Evolutionary conservation across 2,888 invertebrate species (phyloP), one percentile per base, ranked within the genome.

Genomic region (Ophion ventricosus): DNA sequence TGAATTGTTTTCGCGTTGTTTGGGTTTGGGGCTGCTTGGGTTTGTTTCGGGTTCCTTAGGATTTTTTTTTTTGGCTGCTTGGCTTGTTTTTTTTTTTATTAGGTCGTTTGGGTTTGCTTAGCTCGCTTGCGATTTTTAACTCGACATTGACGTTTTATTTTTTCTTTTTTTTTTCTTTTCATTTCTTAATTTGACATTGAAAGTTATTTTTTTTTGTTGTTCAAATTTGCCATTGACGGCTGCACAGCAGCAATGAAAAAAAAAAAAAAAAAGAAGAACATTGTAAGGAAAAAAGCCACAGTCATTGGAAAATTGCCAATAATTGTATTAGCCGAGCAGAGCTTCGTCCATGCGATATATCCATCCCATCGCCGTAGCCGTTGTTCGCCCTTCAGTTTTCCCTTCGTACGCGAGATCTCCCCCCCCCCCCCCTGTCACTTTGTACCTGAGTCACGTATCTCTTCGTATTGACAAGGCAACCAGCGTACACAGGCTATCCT

Each of bases 361-460:
- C n/a, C 8, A 29, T 25, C 35, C 43, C 26, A 17, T 29, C 5
- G 2, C 2, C 2, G 49, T 17, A 14, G 49, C 14, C 76, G n/a
- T 20, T 72, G 63, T 66, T 72, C 79, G 63, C 84, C 61, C 82
- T 77, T 72, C 63, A 66, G 35, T 40, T 80, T 77, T 82, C 61
- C 72, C 82, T 72, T 57, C 66, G 54, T 86, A 88, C 85, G 86
- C 83, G 82, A 82, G 85, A n/a, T n/a, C n/a, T n/a, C n/a, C n/a
- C n/a, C n/a, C n/a, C n/a, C n/a, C n/a, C 86, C 88, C 87, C 88
- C 87, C 80, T 88, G 89, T 90, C 90, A 90, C 88, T 92, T 91
- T 89, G 92, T 92, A 92, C 90, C 92, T 91, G 90, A 86, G 91
- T 92, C 92, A 92, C 92, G 92, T 92, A 92, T 87, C 90, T 90